Percentiles rank a stretch among this genome's conserved stretches.
phyloP scores from a whole-genome alignment of 2,888 invertebrate genomes.

The Hymenopus coronatus region DNA sequence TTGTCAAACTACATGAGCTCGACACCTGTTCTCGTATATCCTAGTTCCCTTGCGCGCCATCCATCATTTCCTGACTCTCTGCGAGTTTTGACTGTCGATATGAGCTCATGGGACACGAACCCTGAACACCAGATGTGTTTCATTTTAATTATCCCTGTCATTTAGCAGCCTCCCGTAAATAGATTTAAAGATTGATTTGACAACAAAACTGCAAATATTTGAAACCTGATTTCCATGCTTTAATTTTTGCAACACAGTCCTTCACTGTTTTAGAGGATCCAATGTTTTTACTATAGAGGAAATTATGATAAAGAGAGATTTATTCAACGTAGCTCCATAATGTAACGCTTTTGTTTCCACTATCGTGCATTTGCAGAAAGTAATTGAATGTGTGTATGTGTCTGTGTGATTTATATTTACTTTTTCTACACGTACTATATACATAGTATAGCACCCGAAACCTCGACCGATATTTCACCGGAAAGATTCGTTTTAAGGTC shows the following conservation, averaged over 20 bases:
- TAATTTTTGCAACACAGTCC: background rate
- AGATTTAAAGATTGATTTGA: background rate
- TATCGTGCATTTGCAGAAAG: no score
- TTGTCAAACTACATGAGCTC: slow-evolving; percentile 6
- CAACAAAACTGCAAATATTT: background rate
- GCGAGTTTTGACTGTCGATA: background rate
- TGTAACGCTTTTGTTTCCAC: no score
- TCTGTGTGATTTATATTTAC: no score
- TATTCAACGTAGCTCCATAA: no score
- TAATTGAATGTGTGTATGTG: no score
- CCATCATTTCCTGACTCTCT: background rate
- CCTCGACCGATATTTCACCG: no score
- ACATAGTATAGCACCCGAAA: no score
- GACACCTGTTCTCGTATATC: slow-evolving; percentile 1
- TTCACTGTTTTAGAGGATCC: no score
- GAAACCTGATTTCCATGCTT: background rate
- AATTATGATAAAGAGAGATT: no score
- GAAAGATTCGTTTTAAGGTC: no score
- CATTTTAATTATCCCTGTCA: background rate
- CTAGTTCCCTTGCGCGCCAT: background rate
- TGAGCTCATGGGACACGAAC: background rate
- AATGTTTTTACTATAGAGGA: no score
- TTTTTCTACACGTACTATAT: no score
- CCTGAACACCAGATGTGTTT: background rate
- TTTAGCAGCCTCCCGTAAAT: background rate